phyloP scores from a whole-genome alignment of 2,888 invertebrate genomes.

The Chrysolina haemoptera region DNA sequence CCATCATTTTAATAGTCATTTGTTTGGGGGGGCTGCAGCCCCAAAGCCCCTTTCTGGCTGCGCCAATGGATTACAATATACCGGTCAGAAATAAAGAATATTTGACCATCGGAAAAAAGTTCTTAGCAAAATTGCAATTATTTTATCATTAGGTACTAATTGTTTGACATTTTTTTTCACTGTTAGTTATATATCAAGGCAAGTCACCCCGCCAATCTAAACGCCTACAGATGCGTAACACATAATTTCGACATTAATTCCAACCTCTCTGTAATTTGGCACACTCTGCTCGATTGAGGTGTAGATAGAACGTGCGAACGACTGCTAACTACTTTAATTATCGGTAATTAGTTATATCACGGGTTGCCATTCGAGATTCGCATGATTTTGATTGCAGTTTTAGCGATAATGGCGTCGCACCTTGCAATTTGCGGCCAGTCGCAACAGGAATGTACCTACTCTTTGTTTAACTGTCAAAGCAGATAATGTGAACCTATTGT shows the following conservation, averaged over 20 bases:
- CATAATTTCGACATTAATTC: slow-evolving; percentile 40
- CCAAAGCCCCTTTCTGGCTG: too few species aligned
- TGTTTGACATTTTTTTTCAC: neutral
- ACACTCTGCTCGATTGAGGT: slow-evolving; percentile 47
- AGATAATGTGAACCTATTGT: too few species aligned
- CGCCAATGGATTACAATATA: too few species aligned
- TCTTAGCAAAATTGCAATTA: neutral
- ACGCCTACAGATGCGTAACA: slow-evolving; percentile 26
- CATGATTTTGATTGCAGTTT: slow-evolving; percentile 1
- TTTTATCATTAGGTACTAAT: neutral
- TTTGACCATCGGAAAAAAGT: too few species aligned
- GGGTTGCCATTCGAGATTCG: slow-evolving; percentile 13
- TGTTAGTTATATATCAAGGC: neutral
- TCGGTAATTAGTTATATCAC: slow-evolving; percentile 47
- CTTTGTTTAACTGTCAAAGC: too few species aligned
- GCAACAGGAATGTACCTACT: neutral
- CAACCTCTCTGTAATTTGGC: slow-evolving; percentile 46
- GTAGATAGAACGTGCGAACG: slow-evolving; percentile 49
- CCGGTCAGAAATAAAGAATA: too few species aligned
- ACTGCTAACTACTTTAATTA: slow-evolving; percentile 52
- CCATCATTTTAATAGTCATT: too few species aligned
- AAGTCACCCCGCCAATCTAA: slow-evolving; percentile 37
- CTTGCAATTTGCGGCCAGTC: slow-evolving; percentile 8
- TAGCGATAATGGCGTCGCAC: slow-evolving; percentile 12
- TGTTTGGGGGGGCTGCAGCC: too few species aligned